phyloP scores from a whole-genome alignment of 1,140 invertebrate species.

The Brachionus rubens region DNA sequence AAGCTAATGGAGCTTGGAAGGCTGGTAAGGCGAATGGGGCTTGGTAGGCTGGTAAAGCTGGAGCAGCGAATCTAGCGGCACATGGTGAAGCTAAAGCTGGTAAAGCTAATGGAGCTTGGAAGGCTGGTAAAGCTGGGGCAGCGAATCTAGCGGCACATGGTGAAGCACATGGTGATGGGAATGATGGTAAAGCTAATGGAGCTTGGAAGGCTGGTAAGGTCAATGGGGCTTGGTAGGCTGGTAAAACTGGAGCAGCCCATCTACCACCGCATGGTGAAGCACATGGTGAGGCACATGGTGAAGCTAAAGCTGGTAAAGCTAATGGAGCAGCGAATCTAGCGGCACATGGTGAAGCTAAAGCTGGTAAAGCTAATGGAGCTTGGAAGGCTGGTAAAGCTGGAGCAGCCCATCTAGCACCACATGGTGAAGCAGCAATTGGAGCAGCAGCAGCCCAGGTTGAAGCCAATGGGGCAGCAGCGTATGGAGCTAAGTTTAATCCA shows the following conservation, averaged over 20 bases:
- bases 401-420: background rate
- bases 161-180: background rate
- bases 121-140: background rate
- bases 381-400: background rate
- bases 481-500: background rate
- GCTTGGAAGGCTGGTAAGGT: background rate
- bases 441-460: background rate
- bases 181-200: background rate
- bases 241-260: no score
- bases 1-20: background rate
- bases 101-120: background rate
- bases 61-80: no score
- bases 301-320: background rate
- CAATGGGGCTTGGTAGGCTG: background rate
- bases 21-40: background rate
- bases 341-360: background rate
- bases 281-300: no score
- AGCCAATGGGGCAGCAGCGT: background rate
- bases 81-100: no score
- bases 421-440: constrained; percentile 31
- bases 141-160: background rate
- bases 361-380: background rate
- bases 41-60: background rate
- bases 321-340: background rate
- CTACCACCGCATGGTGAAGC: no score